These are phyloP conservation scores for Cololabis saira DNA, from an alignment of 2,113 vertebrate species.

Conservation along the genomic window DNA sequence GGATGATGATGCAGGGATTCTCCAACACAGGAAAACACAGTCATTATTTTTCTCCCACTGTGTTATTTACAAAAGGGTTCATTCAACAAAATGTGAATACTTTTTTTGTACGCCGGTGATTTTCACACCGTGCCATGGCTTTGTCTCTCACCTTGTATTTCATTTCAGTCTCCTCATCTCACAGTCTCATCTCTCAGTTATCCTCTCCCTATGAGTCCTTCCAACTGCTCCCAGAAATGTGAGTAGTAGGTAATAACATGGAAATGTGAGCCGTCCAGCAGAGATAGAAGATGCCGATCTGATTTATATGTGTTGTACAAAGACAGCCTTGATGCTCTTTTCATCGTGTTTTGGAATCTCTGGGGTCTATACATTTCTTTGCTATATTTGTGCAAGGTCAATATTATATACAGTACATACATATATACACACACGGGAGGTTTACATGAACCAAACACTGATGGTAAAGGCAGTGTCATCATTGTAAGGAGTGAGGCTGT, in stretches of 20 bases:
- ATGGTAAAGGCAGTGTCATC: no score
- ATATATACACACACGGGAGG: no score
- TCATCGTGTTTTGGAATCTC: neutral
- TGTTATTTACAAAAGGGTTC: conserved; percentile 38
- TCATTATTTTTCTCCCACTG: conserved; percentile 44
- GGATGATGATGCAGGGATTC: conserved; percentile 56
- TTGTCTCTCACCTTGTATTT: conserved; percentile 34
- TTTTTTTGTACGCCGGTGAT: conserved; percentile 6
- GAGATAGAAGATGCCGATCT: no score
- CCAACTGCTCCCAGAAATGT: conserved; percentile 15
- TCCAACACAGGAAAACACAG: conserved; percentile 27
- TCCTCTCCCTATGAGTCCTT: conserved; percentile 17
- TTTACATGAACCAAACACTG: no score
- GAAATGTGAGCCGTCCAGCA: conserved; percentile 12
- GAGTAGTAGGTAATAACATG: conserved; percentile 29
- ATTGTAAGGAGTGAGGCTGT: no score
- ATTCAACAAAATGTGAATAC: conserved; percentile 22
- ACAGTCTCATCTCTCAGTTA: conserved; percentile 20
- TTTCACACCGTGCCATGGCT: conserved; percentile 19
- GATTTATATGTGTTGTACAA: conserved; percentile 19
- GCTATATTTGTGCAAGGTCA: no score
- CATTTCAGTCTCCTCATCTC: conserved; percentile 27
- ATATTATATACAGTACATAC: no score
- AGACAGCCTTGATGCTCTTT: neutral
- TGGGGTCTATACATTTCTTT: no score